Evolutionary conservation across 2,797 vertebrate genomes (phyloP), one percentile per base, ranked within the genome.

Genomic region (Limnodromus scolopaceus): DNA sequence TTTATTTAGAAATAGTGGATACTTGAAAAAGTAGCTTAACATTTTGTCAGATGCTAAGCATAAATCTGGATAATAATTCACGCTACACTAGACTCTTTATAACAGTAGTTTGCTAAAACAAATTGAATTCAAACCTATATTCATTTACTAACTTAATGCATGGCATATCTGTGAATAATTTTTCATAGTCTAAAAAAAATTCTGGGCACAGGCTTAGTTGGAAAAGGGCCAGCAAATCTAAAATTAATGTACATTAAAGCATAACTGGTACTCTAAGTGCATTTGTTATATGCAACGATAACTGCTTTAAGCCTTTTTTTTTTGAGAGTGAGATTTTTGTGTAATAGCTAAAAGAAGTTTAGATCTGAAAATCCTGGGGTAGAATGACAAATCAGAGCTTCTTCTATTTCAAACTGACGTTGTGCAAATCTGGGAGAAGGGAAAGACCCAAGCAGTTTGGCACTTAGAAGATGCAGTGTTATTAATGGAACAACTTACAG

Each of bases 41-140:
- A 0, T 93, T 95, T 95, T 89, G 74, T 97, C 92, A 93, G 94
- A 93, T 92, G 80, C 87, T 92, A 64, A 91, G 81, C 95, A 93
- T 96, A 95, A 96, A 95, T 96, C 94, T 95, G 92, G 88, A 71
- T 93, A 94, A 96, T 96, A 95, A 96, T 95, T 96, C 92, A 95
- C 0, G 48, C 89, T 93, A 84, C 92, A 54, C 88, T 84, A 89
- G 94, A 63, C 93, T 89, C 83, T 95, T 96, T 96, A 87, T 94
- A 96, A 92, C 57, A 87, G 88, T 30, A 87, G 92, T 96, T 95
- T 84, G 93, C 92, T 95, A 96, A 97, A 97, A 94, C 93, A 96
- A 97, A 97, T 96, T 96, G 81, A 97, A 96, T 95, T 92, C 83
- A 85, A 95, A 91, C 94, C 87, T 95, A 91, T 96, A 95, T 96